phyloP scores from a whole-genome alignment of 2,888 invertebrate species.

The Polyploca ridens region DNA sequence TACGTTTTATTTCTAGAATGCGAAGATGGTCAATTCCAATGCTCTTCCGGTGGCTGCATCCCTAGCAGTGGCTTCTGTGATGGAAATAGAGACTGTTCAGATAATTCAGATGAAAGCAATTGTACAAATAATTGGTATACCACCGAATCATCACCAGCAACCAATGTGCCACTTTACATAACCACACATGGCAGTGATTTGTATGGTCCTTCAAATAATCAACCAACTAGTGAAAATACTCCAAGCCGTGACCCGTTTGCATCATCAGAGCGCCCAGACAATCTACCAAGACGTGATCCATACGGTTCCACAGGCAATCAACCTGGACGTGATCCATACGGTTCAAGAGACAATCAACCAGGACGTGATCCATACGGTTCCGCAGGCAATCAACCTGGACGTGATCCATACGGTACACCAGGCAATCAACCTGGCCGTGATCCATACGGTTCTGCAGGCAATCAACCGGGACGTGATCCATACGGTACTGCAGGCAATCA shows the following conservation, averaged over 20 bases:
- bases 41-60: constrained; percentile 88
- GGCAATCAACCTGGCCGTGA: background rate
- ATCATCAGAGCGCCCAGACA: background rate
- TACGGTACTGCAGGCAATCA: background rate
- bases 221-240: background rate
- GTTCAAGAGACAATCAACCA: no score
- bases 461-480: background rate
- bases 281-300: no score
- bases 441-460: background rate
- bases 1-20: constrained; percentile 81
- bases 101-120: constrained; percentile 87
- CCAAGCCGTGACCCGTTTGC: background rate
- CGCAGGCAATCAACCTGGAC: background rate
- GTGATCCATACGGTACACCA: background rate
- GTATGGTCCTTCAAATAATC: background rate
- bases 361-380: no score
- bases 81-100: constrained; percentile 85
- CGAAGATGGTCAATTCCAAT: constrained; percentile 82
- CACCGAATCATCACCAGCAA: background rate
- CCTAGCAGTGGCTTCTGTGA: constrained; percentile 86
- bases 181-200: background rate
- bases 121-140: constrained; percentile 60
- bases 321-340: background rate
- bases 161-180: background rate
- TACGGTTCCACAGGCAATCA: background rate